Evolutionary conservation across 2,888 invertebrate species (phyloP).

Genomic region (Zeuzera pyrina): DNA sequence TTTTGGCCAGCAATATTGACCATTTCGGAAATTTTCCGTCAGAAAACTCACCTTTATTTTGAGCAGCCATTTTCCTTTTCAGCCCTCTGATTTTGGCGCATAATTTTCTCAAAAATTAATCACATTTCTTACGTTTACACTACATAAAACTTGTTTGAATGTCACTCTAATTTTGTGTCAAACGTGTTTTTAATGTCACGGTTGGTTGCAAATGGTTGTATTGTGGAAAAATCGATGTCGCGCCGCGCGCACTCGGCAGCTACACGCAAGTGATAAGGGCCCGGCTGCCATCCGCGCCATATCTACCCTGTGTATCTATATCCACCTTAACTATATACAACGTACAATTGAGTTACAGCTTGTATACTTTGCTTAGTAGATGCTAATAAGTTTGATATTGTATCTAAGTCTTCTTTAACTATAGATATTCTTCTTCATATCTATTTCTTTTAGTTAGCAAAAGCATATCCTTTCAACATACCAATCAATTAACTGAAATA

Average conservation of each 20-base stretch:
- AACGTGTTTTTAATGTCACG: conserved; percentile 58
- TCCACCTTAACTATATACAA: background rate
- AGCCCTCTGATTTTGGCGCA: conserved; percentile 36
- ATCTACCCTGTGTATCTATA: conserved; percentile 7
- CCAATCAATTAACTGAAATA: too few species aligned
- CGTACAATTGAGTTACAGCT: too few species aligned
- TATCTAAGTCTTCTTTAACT: too few species aligned
- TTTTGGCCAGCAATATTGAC: too few species aligned
- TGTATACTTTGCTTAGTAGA: too few species aligned
- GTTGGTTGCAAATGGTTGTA: conserved; percentile 52
- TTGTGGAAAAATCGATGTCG: conserved; percentile 63
- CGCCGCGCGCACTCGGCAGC: conserved; percentile 56
- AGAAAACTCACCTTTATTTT: conserved; percentile 55
- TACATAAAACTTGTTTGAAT: background rate
- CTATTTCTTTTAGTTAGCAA: too few species aligned
- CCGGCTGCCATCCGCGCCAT: conserved; percentile 8
- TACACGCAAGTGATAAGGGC: conserved; percentile 46
- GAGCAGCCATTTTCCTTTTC: conserved; percentile 51
- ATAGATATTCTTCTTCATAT: too few species aligned
- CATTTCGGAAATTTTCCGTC: too few species aligned
- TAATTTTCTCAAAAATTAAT: conserved; percentile 41
- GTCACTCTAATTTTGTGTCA: conserved; percentile 20
- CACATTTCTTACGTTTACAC: conserved; percentile 31
- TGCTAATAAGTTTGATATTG: too few species aligned
- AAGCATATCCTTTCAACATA: too few species aligned